Evolutionary conservation across 2,113 vertebrate genomes (phyloP).

Genomic region (Osmerus eperlanus): DNA sequence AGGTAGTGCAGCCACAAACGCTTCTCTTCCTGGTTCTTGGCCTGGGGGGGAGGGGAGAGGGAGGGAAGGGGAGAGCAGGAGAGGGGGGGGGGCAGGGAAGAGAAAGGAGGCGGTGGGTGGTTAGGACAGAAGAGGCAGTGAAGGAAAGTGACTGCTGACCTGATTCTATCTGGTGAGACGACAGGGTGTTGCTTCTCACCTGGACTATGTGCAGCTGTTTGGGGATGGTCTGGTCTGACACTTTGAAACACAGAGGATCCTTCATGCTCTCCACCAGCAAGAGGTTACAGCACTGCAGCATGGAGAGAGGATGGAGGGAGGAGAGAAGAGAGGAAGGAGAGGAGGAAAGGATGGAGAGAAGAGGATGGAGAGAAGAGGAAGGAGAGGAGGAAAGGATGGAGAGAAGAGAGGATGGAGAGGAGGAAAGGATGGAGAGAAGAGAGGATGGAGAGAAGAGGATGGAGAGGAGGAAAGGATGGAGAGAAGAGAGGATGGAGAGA

Average conservation of each 20-base stretch:
- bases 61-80: no score
- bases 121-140: no score
- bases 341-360: not conserved
- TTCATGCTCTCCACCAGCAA: slow-evolving; percentile 80
- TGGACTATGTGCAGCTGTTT: slow-evolving; percentile 86
- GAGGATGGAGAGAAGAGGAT: no score
- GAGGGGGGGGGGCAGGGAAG: not conserved
- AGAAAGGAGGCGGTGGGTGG: no score
- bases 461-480: not conserved
- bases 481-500: no score
- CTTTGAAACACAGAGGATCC: slow-evolving; percentile 82
- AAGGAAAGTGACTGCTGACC: no score
- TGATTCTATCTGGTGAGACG: not conserved
- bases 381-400: not conserved
- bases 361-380: not conserved
- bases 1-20: slow-evolving; percentile 87
- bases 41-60: slow-evolving; percentile 54
- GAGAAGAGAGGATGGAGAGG: no score
- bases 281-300: slow-evolving; percentile 82
- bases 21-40: slow-evolving; percentile 90
- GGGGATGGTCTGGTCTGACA: slow-evolving; percentile 84
- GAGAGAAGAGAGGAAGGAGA: not conserved
- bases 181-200: slow-evolving; percentile 59
- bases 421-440: no score
- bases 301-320: not conserved